Evolutionary conservation across 2,113 vertebrate genomes (phyloP).

Genomic region (Herpailurus yagouaroundi): DNA sequence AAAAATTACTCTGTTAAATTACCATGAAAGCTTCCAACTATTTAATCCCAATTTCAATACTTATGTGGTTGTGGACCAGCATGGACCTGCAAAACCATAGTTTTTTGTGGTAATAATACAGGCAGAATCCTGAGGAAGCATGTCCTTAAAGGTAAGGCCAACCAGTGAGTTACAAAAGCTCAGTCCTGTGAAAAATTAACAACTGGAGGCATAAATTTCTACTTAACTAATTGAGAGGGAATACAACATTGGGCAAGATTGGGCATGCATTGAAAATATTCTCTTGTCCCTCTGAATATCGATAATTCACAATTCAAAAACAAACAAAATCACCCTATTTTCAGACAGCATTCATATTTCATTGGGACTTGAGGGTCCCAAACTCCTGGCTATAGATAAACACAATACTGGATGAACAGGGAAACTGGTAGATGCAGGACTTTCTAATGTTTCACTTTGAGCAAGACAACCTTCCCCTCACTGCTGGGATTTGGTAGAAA

Average conservation of each 20-base stretch:
- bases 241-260: not conserved
- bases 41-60: not conserved
- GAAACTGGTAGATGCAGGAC: not conserved
- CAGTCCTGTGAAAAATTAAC: not conserved
- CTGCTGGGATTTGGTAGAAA: not conserved
- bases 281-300: not conserved
- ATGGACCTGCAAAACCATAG: not conserved
- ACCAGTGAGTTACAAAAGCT: not conserved
- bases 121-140: not conserved
- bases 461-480: not conserved
- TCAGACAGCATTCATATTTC: not conserved
- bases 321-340: not conserved
- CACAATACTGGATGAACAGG: not conserved
- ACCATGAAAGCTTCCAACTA: not conserved
- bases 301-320: not conserved
- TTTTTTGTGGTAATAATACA: not conserved
- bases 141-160: conserved; percentile 6
- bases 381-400: not conserved
- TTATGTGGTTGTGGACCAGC: not conserved
- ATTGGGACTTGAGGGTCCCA: not conserved
- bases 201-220: not conserved
- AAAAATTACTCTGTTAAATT: conserved; percentile 45
- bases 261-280: not conserved
- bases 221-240: not conserved
- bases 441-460: not conserved